Conservation (phyloP, 2,113 vertebrate genomes). For the Monarcha castaneiventris region DNA sequence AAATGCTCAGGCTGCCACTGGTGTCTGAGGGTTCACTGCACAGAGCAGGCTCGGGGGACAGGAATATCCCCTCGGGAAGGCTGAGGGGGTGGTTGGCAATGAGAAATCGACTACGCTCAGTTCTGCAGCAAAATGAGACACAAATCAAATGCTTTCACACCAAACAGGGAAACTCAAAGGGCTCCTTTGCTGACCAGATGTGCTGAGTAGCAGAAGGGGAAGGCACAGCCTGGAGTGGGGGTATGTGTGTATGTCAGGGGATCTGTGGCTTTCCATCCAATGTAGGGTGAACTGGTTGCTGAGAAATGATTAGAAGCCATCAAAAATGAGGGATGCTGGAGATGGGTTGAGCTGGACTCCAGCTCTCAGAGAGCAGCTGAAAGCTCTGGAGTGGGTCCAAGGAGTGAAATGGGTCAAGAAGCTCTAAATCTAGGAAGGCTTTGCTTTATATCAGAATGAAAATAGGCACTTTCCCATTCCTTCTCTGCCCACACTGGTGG, state of each 20-base stretch:
- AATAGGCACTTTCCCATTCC: neutral
- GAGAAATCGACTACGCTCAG: neutral
- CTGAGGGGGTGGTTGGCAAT: neutral
- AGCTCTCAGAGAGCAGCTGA: neutral
- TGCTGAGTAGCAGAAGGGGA: neutral
- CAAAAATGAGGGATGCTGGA: neutral
- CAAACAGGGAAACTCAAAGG: neutral
- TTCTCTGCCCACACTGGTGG: neutral
- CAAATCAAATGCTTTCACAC: neutral
- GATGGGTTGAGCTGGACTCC: neutral
- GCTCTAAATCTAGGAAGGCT: neutral
- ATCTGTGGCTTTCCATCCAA: neutral
- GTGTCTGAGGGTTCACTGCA: neutral
- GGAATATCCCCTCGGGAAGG: neutral
- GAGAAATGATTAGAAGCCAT: neutral
- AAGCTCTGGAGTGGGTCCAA: neutral
- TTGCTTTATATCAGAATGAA: neutral
- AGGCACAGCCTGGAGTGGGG: neutral
- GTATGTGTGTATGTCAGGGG: too few species aligned
- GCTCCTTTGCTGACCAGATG: neutral
- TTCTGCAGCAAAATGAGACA: neutral
- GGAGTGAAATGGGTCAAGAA: neutral
- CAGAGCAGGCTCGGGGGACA: neutral
- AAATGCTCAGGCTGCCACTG: neutral
- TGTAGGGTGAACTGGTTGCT: neutral